Base-by-base conservation (phyloP, 2,113 vertebrate genomes). In the Rattus rattus region DNA sequence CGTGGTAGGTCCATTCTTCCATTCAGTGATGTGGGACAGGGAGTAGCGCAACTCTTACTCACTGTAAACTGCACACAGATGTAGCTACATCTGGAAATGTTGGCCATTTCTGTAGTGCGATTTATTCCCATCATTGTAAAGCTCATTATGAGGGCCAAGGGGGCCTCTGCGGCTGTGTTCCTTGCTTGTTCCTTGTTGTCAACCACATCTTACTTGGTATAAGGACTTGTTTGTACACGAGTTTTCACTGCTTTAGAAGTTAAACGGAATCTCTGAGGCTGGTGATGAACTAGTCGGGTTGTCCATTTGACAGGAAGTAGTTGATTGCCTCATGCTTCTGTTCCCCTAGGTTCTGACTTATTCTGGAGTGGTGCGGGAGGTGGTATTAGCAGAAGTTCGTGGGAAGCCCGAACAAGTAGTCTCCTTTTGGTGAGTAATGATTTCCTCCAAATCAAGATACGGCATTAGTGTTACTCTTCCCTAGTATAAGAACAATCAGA, bases 331-430 rank as follows among this genome's bases (percentile, higher is more conserved):
- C 13, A 1, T 85, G 88, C 65, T 93, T 89, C 0, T 97, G 67
- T 83, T 33, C 47, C 76, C 99, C 98, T 98, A 84, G 99, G 99
- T 22, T 99, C 99, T 6, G 94, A 94, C 83, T 98, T 98, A 75
- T 99, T 99, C 97, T 99, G 98, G 96, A 98, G 99, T 39, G 96
- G 97, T 3, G 72, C 92, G 47, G 98, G 98, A 47, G 98, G 99
- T 63, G 97, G 98, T 94, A 98, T 99, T 94, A 99, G 99, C 97
- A 98, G 95, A 96, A 99, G 98, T 47, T 75, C 95, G 54, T 99
- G 99, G 99, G 99, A 99, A 96, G 98, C 99, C 76, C 98, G 97
- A 94, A 98, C 95, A 95, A 95, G 79, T 54, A 92, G 13, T 83
- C 95, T 99, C 88, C 98, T 98, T 30, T 97, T 98, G 97, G 99